Evolutionary conservation across 2,888 invertebrate species (phyloP).

Genomic region (Platypus cylindrus): DNA sequence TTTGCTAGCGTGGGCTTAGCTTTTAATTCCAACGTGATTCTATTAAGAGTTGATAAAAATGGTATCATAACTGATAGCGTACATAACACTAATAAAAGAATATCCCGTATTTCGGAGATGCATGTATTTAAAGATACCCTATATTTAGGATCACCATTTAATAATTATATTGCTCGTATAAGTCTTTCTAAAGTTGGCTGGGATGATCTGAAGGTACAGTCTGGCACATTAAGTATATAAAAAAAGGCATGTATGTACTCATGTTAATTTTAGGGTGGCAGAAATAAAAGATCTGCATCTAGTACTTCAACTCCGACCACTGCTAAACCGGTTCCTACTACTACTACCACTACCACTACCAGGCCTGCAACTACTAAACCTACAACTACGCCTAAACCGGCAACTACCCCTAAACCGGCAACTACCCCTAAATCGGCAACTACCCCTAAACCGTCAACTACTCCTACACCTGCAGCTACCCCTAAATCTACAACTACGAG

Average conservation of each 20-base stretch:
- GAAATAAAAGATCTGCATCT: too few species aligned
- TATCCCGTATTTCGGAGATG: constrained; percentile 49
- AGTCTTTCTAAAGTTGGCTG: constrained; percentile 41
- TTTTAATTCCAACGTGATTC: constrained; percentile 39
- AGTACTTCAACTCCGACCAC: constrained; percentile 22
- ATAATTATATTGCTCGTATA: constrained; percentile 52
- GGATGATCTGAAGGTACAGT: constrained; percentile 21
- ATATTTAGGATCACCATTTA: constrained; percentile 56
- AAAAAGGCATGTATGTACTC: too few species aligned
- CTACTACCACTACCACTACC: constrained; percentile 11
- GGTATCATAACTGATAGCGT: constrained; percentile 60
- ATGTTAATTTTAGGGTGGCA: too few species aligned
- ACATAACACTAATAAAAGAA: constrained; percentile 46
- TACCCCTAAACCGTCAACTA: constrained; percentile 12
- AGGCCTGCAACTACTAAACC: constrained; percentile 25
- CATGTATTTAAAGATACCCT: constrained; percentile 51
- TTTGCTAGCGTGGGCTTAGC: constrained; percentile 40
- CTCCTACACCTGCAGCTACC: constrained; percentile 1
- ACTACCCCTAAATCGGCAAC: constrained; percentile 6
- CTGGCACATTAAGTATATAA: too few species aligned
- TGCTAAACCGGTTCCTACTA: constrained; percentile 15
- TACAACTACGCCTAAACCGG: constrained; percentile 38
- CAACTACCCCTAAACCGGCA: constrained; percentile 2
- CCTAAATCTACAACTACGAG: background rate
- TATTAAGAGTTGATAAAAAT: constrained; percentile 55